Evolutionary conservation across 2,113 vertebrate genomes (phyloP), one percentile per base, ranked within the genome.

Genomic region (Forbesichthys papilliferus): DNA sequence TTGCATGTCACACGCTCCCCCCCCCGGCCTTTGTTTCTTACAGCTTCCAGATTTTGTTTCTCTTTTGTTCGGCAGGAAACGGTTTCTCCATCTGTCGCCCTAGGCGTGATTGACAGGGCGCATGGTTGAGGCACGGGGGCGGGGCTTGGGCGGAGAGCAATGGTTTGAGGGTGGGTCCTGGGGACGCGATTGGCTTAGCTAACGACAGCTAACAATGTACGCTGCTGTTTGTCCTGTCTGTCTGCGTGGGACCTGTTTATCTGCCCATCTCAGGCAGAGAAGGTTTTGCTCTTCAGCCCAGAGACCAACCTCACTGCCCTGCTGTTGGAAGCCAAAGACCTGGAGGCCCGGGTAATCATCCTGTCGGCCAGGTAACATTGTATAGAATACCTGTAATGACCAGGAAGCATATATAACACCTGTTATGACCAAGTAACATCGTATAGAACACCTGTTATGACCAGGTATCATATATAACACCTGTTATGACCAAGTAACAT

Each of bases 261-360:
- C 56, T 79, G 64, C 66, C 53, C 68, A 92, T 90, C 89, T 68
- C 96, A 99, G 97, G 96, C 97, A 5, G 97, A 99, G 92, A 99
- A 99, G 91, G 96, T 98, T 77, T 94, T 99, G 87, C 93, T 97
- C 84, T 98, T 99, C 81, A 96, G 95, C 77, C 97, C 94, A 62
- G 96, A 96, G 80, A 99, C 96, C 94, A 99, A 99, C 0, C 90
- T 99, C 87, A 98, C 97, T 0, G 92, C 96, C 0, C 86, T 98
- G 88, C 96, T 99, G 83, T 91, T 97, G 85, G 97, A 99, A 81
- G 97, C 97, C 0, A 95, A 93, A 77, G 97, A 98, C 72, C 91
- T 99, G 92, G 97, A 99, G 87, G 97, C 97, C 10, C 89, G 97
- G 0, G 97, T 99, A 82, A 96, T 99, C 88, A 96, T 99, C 86